Evolutionary conservation across 2,797 vertebrate species (phyloP).

Genomic region (Numenius phaeopus): DNA sequence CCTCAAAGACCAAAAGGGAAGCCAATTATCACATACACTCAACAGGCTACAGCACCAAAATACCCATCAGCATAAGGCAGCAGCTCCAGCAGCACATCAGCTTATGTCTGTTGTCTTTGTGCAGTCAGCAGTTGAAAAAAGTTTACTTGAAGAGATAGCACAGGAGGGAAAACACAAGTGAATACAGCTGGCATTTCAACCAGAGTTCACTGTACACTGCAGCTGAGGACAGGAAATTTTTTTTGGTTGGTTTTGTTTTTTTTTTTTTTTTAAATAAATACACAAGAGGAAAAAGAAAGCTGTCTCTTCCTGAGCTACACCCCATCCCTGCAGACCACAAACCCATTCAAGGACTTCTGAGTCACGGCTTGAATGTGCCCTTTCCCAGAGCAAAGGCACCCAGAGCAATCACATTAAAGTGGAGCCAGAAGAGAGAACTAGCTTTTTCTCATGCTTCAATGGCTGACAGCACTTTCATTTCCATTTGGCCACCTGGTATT

Average conservation of each 20-base stretch:
- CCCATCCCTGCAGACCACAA: not conserved
- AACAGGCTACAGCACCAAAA: constrained; percentile 66
- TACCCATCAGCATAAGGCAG: constrained; percentile 41
- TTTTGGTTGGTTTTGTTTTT: too few species aligned
- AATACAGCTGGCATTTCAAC: constrained; percentile 60
- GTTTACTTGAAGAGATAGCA: constrained; percentile 39
- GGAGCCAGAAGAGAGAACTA: not conserved
- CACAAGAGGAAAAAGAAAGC: constrained; percentile 14
- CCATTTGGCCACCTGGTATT: not conserved
- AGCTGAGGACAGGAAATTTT: not conserved
- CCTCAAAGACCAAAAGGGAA: constrained; percentile 76
- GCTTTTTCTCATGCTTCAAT: not conserved
- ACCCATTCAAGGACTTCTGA: constrained; percentile 19
- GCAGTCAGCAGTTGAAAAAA: constrained; percentile 26
- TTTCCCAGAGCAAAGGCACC: not conserved
- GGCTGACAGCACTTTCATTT: not conserved
- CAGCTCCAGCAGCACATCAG: constrained; percentile 29
- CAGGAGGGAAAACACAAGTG: constrained; percentile 60
- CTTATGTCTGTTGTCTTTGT: constrained; percentile 20
- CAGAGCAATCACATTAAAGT: not conserved
- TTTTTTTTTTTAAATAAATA: not conserved
- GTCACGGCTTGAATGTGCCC: not conserved
- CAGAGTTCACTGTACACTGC: not conserved
- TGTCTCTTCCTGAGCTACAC: not conserved
- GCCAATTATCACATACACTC: constrained; percentile 79